Evolutionary conservation across 1,140 invertebrate species (phyloP).

Genomic region (Lithobius niger): DNA sequence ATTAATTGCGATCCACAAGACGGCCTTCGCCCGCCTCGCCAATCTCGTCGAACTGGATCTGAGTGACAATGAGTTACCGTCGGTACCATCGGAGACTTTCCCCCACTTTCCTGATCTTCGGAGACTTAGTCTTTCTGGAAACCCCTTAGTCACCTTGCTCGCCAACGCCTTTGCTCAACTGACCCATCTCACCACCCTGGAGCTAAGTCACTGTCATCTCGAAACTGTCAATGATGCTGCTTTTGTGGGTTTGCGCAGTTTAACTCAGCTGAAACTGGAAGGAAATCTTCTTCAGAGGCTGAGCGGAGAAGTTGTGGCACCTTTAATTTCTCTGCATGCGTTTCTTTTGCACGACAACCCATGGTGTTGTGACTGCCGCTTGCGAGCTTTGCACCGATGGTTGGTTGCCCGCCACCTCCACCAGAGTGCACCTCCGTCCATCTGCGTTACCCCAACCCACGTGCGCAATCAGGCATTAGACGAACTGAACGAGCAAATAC

Average conservation of each 20-base stretch:
- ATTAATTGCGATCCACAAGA: conserved; percentile 28
- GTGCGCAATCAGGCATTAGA: conserved; percentile 39
- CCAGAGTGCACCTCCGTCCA: conserved; percentile 54
- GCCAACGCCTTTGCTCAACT: conserved; percentile 57
- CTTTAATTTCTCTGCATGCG: conserved; percentile 43
- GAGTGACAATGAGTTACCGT: conserved; percentile 61
- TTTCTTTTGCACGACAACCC: conserved; percentile 81
- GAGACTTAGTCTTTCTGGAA: conserved; percentile 56
- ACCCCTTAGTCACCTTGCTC: conserved; percentile 64
- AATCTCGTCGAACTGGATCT: conserved; percentile 80
- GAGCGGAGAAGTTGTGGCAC: conserved; percentile 21
- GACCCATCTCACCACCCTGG: conserved; percentile 62
- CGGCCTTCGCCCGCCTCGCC: conserved; percentile 62
- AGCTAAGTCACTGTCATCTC: conserved; percentile 66
- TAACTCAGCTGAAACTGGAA: conserved; percentile 66
- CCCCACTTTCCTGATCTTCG: conserved; percentile 55
- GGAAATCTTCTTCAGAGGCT: conserved; percentile 57
- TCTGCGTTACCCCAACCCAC: conserved; percentile 40
- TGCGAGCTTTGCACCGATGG: conserved; percentile 70
- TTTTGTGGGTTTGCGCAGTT: conserved; percentile 55
- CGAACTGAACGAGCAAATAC: conserved; percentile 62
- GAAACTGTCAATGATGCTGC: conserved; percentile 57
- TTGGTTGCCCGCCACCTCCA: conserved; percentile 67
- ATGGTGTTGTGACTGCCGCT: conserved; percentile 76
- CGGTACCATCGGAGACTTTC: conserved; percentile 61